Base-by-base conservation (phyloP, 2,888 invertebrate species). In the Thysanoteuthis rhombus region DNA sequence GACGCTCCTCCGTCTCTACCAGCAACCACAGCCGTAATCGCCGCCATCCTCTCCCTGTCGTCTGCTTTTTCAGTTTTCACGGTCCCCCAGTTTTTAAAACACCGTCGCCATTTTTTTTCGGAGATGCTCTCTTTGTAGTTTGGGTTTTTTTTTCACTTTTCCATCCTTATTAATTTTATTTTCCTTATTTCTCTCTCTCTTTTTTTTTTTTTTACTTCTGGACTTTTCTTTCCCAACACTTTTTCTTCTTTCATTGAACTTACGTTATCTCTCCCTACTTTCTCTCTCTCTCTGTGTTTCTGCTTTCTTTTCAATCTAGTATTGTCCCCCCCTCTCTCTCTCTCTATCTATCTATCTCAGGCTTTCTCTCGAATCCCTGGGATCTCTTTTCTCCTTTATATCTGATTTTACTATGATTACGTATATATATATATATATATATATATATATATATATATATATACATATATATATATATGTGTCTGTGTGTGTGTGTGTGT, bases 41-140 rank as follows among this genome's bases (percentile, higher is more conserved):
- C 75, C n/a, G 75, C n/a, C n/a, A 75, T 75, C n/a, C 52, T 52
- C 52, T 22, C 25, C 28, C 22, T 52, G 52, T 75, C n/a, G 75
- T 75, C n/a, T n/a, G n/a, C 75, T n/a, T 75, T 75, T 75, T n/a
- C n/a, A n/a, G 75, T 75, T 75, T 75, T 75, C 75, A 75, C 75
- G 75, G 75, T 75, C 75, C 75, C 75, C n/a, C n/a, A 75, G 75
- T n/a, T 75, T 75, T 75, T 75, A 75, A 75, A 75, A 75, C 28
- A 75, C n/a, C 75, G 12, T 75, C 75, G 75, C 75, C 75, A 75
- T 75, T 75, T 75, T 75, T n/a, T 16, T n/a, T 75, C n/a, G n/a
- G 36, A n/a, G 75, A 75, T n/a, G 16, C n/a, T 75, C 10, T n/a
- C n/a, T n/a, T 75, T 75, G 75, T n/a, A 75, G 2, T 58, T 58